These are phyloP conservation scores for Tetragonula carbonaria DNA, from an alignment of 2,888 invertebrate genomes.

Conservation along the genomic window DNA sequence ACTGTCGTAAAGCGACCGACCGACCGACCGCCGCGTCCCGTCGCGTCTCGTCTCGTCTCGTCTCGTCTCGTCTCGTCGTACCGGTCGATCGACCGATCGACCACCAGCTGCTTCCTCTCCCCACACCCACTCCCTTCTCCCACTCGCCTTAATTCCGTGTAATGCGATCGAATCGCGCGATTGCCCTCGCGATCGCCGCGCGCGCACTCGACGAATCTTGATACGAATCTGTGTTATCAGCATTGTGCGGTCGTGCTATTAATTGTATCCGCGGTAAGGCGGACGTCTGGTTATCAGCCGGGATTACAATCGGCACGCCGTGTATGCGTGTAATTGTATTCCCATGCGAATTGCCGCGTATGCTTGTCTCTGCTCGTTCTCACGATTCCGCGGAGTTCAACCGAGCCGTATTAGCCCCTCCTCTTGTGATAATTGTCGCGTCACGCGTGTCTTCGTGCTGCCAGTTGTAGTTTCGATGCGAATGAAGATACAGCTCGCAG, in stretches of 20 bases:
- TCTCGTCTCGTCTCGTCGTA: too few species aligned
- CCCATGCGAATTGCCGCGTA: neutral
- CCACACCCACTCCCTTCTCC: too few species aligned
- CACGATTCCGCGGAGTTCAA: too few species aligned
- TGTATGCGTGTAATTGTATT: constrained; percentile 14
- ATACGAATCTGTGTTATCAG: neutral
- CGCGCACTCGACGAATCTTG: neutral
- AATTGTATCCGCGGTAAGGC: constrained; percentile 11
- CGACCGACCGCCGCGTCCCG: too few species aligned
- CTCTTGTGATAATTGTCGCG: too few species aligned
- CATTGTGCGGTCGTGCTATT: constrained; percentile 11
- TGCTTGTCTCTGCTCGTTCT: too few species aligned
- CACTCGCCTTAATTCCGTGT: constrained; percentile 55
- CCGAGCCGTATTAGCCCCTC: too few species aligned
- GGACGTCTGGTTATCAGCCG: neutral
- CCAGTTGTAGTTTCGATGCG: too few species aligned
- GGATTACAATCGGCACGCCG: constrained; percentile 13
- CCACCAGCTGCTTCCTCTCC: constrained; percentile 14
- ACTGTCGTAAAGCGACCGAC: constrained; percentile 41
- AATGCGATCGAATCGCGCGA: constrained; percentile 47
- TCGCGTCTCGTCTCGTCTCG: too few species aligned
- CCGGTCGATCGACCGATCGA: constrained; percentile 25
- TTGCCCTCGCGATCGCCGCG: constrained; percentile 4
- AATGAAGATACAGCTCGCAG: too few species aligned
- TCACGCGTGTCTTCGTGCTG: too few species aligned